Evolutionary conservation across 2,113 vertebrate species (phyloP).

Genomic region (Galemys pyrenaicus): DNA sequence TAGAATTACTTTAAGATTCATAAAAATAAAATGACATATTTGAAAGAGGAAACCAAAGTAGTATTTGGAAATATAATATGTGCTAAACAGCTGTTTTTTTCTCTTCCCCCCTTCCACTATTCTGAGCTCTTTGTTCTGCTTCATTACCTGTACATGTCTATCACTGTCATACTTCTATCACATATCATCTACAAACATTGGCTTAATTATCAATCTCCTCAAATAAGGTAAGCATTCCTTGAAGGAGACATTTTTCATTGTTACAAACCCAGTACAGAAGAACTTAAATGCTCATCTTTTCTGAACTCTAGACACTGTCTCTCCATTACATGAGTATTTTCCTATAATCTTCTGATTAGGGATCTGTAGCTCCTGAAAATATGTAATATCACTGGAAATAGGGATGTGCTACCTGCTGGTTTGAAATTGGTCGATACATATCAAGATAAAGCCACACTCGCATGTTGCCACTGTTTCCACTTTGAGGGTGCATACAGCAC

Average conservation of each 20-base stretch:
- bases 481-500: not conserved
- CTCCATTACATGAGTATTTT: not conserved
- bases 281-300: not conserved
- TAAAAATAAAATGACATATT: not conserved
- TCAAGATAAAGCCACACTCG: not conserved
- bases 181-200: not conserved
- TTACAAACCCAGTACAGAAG: not conserved
- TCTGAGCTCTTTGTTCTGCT: not conserved
- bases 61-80: not conserved
- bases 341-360: not conserved
- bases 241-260: not conserved
- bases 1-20: not conserved
- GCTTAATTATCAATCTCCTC: not conserved
- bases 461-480: not conserved
- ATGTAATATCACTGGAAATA: not conserved
- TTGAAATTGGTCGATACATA: not conserved
- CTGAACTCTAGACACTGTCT: not conserved
- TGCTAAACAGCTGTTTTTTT: not conserved
- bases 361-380: not conserved
- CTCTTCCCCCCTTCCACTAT: not conserved
- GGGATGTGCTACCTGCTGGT: not conserved
- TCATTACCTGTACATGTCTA: not conserved
- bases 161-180: not conserved
- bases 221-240: constrained; percentile 16
- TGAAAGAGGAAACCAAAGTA: not conserved